A percentile compares a stretch with the other conserved stretches of the same genome.
Evolutionary conservation across 2,113 vertebrate species (phyloP).

Genomic region (Eulacestoma nigropectus): DNA sequence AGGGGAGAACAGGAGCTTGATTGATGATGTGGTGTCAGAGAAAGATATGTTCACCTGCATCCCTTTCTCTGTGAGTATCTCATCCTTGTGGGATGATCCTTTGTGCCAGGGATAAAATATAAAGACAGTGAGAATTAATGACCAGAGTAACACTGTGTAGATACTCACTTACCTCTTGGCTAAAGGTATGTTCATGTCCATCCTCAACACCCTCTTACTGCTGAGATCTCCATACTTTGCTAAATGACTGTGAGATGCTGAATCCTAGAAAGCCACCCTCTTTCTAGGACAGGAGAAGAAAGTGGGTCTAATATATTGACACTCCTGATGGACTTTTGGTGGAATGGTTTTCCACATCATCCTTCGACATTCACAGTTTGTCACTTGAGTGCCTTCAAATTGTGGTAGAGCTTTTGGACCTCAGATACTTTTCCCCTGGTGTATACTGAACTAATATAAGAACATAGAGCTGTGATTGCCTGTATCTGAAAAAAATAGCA

Average conservation of each 20-base stretch:
- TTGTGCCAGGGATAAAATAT: neutral
- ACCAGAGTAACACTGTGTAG: neutral
- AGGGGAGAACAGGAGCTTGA: slow-evolving; percentile 49
- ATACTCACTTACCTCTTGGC: neutral
- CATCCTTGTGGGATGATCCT: neutral
- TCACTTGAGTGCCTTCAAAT: neutral
- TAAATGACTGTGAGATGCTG: neutral
- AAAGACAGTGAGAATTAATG: neutral
- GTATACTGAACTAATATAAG: neutral
- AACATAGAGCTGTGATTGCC: neutral
- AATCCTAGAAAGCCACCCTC: neutral
- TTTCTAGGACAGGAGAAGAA: neutral
- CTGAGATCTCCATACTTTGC: neutral
- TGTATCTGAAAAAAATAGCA: neutral
- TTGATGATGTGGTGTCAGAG: slow-evolving; percentile 10
- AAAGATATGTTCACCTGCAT: slow-evolving; percentile 17
- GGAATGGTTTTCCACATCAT: neutral
- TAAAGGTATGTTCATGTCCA: neutral
- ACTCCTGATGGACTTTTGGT: neutral
- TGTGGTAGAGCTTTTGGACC: neutral
- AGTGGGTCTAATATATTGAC: neutral
- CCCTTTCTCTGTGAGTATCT: slow-evolving; percentile 51
- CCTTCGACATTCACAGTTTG: neutral
- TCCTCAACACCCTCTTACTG: neutral
- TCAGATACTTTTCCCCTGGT: neutral